phyloP scores from a whole-genome alignment of 53 echinoderm and acorn worm genomes.

The Apostichopus leukothele region DNA sequence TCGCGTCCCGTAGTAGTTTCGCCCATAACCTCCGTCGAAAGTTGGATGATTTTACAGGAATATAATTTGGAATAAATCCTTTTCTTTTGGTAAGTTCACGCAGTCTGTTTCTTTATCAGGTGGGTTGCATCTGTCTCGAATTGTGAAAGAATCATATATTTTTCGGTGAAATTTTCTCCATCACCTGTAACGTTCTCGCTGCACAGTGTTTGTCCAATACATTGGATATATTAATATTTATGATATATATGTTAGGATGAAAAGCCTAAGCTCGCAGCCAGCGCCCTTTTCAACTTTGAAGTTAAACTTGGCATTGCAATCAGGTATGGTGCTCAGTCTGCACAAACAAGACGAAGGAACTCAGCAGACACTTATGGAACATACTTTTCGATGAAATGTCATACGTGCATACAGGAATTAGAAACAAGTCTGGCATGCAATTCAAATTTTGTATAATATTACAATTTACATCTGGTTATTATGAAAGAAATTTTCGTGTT shows the following conservation, averaged over 20 bases:
- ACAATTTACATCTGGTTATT: too few relatives aligned
- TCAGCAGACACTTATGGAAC: not conserved
- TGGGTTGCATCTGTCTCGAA: not conserved
- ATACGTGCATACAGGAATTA: too few relatives aligned
- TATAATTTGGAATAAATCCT: conserved; percentile 37
- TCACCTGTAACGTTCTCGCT: not conserved
- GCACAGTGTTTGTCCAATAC: too few relatives aligned
- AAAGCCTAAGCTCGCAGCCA: conserved; percentile 34
- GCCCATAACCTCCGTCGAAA: conserved; percentile 15
- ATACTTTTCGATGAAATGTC: too few relatives aligned
- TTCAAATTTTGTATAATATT: too few relatives aligned
- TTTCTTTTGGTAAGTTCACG: conserved; percentile 27
- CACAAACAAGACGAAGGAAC: not conserved
- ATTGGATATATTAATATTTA: too few relatives aligned
- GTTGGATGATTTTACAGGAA: conserved; percentile 45
- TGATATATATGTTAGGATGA: conserved; percentile 23
- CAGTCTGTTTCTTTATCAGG: not conserved
- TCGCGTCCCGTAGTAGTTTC: conserved; percentile 39
- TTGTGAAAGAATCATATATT: not conserved
- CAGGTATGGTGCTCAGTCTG: too few relatives aligned
- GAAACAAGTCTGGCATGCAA: too few relatives aligned
- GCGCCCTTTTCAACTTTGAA: conserved; percentile 39
- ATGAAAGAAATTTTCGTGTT: too few relatives aligned
- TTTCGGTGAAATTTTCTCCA: not conserved
- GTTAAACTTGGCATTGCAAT: not conserved